phyloP scores from a whole-genome alignment of 2,797 vertebrate species.

The Phrynocephalus vlangalii region DNA sequence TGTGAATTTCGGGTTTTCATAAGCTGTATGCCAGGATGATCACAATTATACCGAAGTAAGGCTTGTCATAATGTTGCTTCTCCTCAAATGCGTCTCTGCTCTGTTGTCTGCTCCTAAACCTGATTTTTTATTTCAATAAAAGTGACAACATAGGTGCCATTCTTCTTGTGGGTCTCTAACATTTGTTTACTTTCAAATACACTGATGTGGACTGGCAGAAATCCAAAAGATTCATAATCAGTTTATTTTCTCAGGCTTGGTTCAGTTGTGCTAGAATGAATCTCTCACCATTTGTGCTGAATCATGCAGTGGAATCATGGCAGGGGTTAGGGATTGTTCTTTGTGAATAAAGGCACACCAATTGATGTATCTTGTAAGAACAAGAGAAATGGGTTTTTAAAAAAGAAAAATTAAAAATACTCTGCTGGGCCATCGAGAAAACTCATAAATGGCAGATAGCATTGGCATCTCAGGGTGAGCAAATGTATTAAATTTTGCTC shows the following conservation, averaged over 20 bases:
- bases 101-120: not conserved
- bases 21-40: too few species aligned
- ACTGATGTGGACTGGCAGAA: not conserved
- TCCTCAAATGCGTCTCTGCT: not conserved
- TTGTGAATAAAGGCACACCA: not conserved
- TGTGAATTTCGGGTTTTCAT: too few species aligned
- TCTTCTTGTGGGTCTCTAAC: not conserved
- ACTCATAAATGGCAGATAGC: conserved; percentile 10
- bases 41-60: too few species aligned
- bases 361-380: conserved; percentile 30
- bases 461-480: conserved; percentile 23
- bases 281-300: not conserved
- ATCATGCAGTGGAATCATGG: not conserved
- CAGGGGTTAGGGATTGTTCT: not conserved
- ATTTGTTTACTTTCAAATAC: not conserved
- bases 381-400: not conserved
- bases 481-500: conserved; percentile 24
- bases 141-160: not conserved
- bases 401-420: not conserved
- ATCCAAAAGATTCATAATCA: not conserved
- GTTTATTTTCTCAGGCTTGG: not conserved
- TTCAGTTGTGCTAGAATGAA: not conserved
- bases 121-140: not conserved
- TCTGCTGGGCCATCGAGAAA: not conserved
- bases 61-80: not conserved